A percentile compares a stretch with the other conserved stretches of the same genome.
phyloP scores from a whole-genome alignment of 1,140 invertebrate genomes.

The Camponotus vicinus region DNA sequence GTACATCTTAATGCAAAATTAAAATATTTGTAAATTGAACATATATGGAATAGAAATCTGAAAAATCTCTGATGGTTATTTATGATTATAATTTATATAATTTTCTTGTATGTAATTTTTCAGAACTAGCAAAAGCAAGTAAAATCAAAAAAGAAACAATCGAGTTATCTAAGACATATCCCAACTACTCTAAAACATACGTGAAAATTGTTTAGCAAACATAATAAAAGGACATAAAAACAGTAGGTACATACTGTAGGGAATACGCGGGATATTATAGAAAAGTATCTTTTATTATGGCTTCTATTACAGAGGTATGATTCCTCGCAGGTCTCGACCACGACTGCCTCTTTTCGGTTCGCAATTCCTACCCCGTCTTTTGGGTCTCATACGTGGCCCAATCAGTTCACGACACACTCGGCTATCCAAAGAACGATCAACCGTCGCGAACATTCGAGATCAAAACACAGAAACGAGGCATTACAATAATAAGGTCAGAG shows the following conservation, averaged over 20 bases:
- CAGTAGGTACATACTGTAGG: background rate
- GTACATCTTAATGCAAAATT: background rate
- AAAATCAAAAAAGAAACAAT: slow-evolving; percentile 29
- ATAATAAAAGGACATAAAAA: background rate
- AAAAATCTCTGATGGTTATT: background rate
- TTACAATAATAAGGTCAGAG: too few relatives aligned
- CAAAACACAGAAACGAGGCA: too few relatives aligned
- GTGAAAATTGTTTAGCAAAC: slow-evolving; percentile 27
- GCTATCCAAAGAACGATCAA: too few relatives aligned
- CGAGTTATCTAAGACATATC: slow-evolving; percentile 29
- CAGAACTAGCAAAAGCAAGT: background rate
- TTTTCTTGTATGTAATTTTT: slow-evolving; percentile 2
- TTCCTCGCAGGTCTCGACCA: too few relatives aligned
- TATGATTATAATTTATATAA: background rate
- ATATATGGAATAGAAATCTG: background rate
- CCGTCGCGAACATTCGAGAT: too few relatives aligned
- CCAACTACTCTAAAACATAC: background rate
- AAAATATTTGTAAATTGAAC: slow-evolving; percentile 4
- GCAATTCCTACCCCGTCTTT: too few relatives aligned
- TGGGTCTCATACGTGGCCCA: too few relatives aligned
- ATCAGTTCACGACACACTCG: too few relatives aligned
- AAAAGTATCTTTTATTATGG: too few relatives aligned
- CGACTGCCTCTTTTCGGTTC: too few relatives aligned
- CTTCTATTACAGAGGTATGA: too few relatives aligned
- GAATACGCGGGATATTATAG: too few relatives aligned